A percentile compares a stretch with the other conserved stretches of the same genome.
phyloP scores from a whole-genome alignment of 2,797 vertebrate genomes.

The Microcaecilia unicolor region DNA sequence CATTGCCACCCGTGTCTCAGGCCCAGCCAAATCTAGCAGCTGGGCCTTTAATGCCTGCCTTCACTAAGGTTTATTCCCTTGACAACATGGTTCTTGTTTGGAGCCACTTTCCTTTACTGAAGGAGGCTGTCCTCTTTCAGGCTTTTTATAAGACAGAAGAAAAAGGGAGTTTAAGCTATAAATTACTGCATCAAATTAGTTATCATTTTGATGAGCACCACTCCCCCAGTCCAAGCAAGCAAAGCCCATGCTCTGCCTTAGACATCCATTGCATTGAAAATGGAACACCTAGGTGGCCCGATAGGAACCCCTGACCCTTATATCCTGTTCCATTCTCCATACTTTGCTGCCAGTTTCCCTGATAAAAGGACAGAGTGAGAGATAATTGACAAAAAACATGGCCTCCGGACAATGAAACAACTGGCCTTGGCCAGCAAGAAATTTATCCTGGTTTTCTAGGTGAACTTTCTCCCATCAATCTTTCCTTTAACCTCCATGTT shows the following conservation, averaged over 20 bases:
- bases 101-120: slow-evolving; percentile 44
- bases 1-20: slow-evolving; percentile 46
- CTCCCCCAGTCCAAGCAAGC: background rate
- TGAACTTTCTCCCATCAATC: slow-evolving; percentile 90
- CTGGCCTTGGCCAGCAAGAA: slow-evolving; percentile 61
- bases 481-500: slow-evolving; percentile 87
- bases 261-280: slow-evolving; percentile 34
- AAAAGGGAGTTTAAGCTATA: background rate
- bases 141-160: slow-evolving; percentile 1
- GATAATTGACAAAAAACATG: slow-evolving; percentile 95
- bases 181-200: background rate
- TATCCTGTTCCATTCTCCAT: slow-evolving; percentile 89
- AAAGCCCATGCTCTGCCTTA: background rate
- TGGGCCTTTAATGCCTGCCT: slow-evolving; percentile 58
- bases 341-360: slow-evolving; percentile 54
- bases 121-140: slow-evolving; percentile 20
- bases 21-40: slow-evolving; percentile 60
- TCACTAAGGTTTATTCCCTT: slow-evolving; percentile 60
- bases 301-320: slow-evolving; percentile 77
- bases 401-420: slow-evolving; percentile 75
- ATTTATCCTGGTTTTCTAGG: slow-evolving; percentile 64
- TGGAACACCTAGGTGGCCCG: slow-evolving; percentile 89
- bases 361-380: slow-evolving; percentile 70
- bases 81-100: slow-evolving; percentile 60
- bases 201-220: slow-evolving; percentile 1